phyloP scores from a whole-genome alignment of 2,797 vertebrate genomes.

The Lepilemur ruficaudatus region DNA sequence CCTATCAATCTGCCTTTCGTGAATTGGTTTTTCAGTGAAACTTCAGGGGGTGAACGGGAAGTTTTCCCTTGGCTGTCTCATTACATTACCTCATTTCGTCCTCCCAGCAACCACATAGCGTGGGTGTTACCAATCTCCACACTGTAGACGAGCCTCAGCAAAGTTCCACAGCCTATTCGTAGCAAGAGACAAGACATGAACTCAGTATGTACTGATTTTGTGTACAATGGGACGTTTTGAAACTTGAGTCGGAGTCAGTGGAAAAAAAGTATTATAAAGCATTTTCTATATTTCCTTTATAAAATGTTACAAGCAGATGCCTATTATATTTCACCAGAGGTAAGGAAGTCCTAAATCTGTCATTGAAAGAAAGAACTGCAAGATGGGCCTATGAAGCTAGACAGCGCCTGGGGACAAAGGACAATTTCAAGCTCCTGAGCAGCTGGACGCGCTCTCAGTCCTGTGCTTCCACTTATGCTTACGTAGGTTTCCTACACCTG shows the following conservation, averaged over 20 bases:
- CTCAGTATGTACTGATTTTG: background rate
- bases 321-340: background rate
- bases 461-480: background rate
- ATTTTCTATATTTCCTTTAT: conserved; percentile 23
- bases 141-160: background rate
- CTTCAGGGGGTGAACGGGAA: background rate
- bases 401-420: background rate
- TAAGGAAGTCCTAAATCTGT: background rate
- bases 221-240: background rate
- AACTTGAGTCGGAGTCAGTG: background rate
- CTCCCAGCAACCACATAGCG: background rate
- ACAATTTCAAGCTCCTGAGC: background rate
- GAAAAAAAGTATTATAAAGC: background rate
- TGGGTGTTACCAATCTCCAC: background rate
- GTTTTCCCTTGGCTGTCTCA: background rate
- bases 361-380: background rate
- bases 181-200: background rate
- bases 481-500: background rate
- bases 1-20: background rate
- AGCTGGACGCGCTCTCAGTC: background rate
- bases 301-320: background rate
- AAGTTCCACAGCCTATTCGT: background rate
- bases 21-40: background rate
- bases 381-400: background rate
- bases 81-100: background rate